Evolutionary conservation across 2,113 vertebrate genomes (phyloP).

Genomic region (Sander lucioperca): DNA sequence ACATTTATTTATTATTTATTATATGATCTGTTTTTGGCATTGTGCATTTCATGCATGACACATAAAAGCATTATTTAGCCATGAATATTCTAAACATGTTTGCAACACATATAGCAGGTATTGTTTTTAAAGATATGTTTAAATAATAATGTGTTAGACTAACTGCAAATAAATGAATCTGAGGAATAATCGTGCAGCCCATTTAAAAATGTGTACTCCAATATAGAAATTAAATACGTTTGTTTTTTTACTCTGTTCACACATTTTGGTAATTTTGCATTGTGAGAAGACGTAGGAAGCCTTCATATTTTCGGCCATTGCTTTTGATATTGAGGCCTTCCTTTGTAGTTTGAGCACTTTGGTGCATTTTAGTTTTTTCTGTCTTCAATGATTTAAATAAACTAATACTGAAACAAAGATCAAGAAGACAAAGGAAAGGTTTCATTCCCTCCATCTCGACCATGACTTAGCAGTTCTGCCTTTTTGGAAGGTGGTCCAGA

Average conservation of each 20-base stretch:
- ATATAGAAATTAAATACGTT: not conserved
- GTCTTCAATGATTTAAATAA: not conserved
- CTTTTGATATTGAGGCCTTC: not conserved
- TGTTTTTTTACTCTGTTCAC: not conserved
- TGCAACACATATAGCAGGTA: not conserved
- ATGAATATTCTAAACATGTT: not conserved
- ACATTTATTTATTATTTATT: too few relatives aligned
- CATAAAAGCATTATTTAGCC: not conserved
- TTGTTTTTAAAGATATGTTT: not conserved
- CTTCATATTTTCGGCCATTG: not conserved
- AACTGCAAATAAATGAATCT: not conserved
- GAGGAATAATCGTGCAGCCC: not conserved
- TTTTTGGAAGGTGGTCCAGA: not conserved
- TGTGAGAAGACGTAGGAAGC: not conserved
- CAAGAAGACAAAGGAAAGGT: not conserved
- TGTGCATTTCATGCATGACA: not conserved
- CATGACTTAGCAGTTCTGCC: slow-evolving; percentile 4
- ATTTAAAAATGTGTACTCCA: not conserved
- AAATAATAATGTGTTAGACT: not conserved
- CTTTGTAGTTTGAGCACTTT: not conserved
- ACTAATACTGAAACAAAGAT: not conserved
- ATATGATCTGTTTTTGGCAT: too few relatives aligned
- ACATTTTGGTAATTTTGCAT: not conserved
- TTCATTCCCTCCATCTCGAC: not conserved
- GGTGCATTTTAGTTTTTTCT: not conserved